Conservation (phyloP, 2,113 vertebrate genomes). For the Neomonachus schauinslandi region DNA sequence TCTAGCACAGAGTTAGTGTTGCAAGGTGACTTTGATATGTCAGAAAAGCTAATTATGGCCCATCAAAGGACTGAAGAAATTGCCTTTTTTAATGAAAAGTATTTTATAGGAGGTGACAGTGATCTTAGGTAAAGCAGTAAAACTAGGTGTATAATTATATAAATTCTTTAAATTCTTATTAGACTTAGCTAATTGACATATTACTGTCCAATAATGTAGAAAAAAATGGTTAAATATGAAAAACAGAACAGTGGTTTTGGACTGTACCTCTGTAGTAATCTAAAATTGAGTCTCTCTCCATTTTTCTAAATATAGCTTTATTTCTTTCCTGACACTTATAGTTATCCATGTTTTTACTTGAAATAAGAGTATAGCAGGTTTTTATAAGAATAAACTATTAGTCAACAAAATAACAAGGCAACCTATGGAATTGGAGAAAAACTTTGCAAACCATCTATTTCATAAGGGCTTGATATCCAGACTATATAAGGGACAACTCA, state of each 20-base stretch:
- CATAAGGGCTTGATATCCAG: background rate
- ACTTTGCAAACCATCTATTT: background rate
- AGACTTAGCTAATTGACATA: constrained; percentile 76
- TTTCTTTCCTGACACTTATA: background rate
- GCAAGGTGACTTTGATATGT: constrained; percentile 81
- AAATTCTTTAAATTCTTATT: constrained; percentile 81
- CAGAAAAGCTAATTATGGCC: constrained; percentile 80
- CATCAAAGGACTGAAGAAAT: constrained; percentile 81
- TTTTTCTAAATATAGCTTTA: background rate
- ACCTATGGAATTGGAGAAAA: background rate
- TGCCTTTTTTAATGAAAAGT: constrained; percentile 83
- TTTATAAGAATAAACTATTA: background rate
- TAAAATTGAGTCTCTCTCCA: background rate
- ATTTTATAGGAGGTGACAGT: constrained; percentile 77
- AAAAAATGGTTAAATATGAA: constrained; percentile 39
- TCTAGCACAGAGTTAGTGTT: constrained; percentile 66
- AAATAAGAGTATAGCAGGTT: background rate
- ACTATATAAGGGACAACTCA: background rate
- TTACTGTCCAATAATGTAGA: constrained; percentile 64
- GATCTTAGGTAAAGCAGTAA: constrained; percentile 77
- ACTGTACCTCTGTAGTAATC: background rate
- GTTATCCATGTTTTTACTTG: constrained; percentile 6
- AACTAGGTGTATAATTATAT: constrained; percentile 79
- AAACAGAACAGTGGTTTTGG: background rate
- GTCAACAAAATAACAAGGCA: background rate